These are phyloP conservation scores for Nymphalis urticae DNA, from an alignment of 2,888 invertebrate species.

Conservation along the genomic window DNA sequence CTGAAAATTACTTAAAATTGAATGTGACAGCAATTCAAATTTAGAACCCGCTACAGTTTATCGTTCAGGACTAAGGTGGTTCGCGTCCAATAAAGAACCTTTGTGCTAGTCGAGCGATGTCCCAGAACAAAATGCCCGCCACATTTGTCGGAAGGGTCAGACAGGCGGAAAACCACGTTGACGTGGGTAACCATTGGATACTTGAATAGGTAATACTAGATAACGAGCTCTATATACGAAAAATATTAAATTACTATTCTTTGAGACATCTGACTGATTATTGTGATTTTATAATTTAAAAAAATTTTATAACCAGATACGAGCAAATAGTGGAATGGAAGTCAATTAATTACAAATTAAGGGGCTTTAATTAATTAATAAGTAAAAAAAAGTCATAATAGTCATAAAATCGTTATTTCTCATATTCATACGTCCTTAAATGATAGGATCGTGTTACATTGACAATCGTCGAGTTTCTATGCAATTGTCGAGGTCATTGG, in stretches of 20 bases:
- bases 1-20: background rate
- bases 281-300: background rate
- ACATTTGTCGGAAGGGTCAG: conserved; percentile 37
- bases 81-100: background rate
- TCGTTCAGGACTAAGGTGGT: background rate
- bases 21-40: background rate
- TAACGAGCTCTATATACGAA: conserved; percentile 7
- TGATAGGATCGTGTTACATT: conserved; percentile 26
- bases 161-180: conserved; percentile 41
- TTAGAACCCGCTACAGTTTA: background rate
- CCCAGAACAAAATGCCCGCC: conserved; percentile 35
- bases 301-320: background rate
- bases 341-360: background rate
- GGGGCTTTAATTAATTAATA: background rate
- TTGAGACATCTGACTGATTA: background rate
- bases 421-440: conserved; percentile 12
- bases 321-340: background rate
- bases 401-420: background rate
- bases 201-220: conserved; percentile 9
- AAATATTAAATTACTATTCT: conserved; percentile 7
- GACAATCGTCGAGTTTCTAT: conserved; percentile 37
- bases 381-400: background rate
- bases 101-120: conserved; percentile 20
- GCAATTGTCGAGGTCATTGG: conserved; percentile 36
- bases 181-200: conserved; percentile 26